Base-by-base conservation (phyloP, 2,113 vertebrate species). In the Epinephelus cyanopodus region DNA sequence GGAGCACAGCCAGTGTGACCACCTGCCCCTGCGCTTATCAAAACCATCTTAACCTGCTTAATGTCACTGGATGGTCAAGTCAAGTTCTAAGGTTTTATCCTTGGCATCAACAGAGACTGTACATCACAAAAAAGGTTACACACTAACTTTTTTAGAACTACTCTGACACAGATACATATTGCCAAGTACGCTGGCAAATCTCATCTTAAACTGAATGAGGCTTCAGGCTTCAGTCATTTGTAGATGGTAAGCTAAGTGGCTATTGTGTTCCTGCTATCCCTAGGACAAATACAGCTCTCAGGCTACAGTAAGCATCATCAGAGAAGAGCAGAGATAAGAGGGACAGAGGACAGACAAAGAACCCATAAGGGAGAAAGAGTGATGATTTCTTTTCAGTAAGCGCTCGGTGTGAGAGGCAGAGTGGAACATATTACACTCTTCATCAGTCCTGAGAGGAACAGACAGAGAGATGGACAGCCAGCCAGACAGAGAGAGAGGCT, bases 401-500 rank as follows among this genome's bases (percentile, higher is more conserved):
- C 23, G 2, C 74, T 71, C 73, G 54, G 71, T 48, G 56, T 81
- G 68, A 69, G 67, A 77, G 77, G 68, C 86, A 70, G 62, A 80
- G 79, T 77, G 72, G 80, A 65, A 77, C 63, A 62, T 63, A 75
- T 79, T 73, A 85, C 39, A 42, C 66, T 85, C 76, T 52, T 84
- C 78, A 82, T 56, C 68, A 39, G 52, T 10, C 47, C 13, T 54
- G 29, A 15, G 52, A 71, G 13, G 15, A 25, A 37, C 17, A 23
- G 68, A 75, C 74, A 61, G 58, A 81, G 52, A 74, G 52, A 63
- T 27, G 21, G 14, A 45, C 42, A 45, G 42, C 8, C 42, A 45
- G 42, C 8, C 11, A 9, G 68, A 75, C 74, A 61, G 58, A 81
- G 52, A 74, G 52, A 63, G 7, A 39, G 45, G 66, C 23, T 65